Base-by-base conservation (phyloP, 2,888 invertebrate species). In the Omphaloscelis lunosa region DNA sequence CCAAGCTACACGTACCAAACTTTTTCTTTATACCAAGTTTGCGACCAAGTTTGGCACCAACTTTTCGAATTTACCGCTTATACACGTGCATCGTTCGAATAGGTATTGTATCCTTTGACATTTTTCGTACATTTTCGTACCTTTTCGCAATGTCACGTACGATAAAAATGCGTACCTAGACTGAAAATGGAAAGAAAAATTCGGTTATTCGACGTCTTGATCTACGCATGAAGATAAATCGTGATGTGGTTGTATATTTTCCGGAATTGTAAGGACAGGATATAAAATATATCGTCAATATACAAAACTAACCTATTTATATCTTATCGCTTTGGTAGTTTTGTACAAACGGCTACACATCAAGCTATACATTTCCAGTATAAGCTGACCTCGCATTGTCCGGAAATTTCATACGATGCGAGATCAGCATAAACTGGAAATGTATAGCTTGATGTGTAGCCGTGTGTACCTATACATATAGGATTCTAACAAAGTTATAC, bases 171-270 rank as follows among this genome's bases (percentile, higher is more conserved):
- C 71, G 76, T 77, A 83, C 79, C 86, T 85, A 88, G 87, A 79
- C 78, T 74, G 77, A 71, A 77, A 73, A 75, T 74, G 72, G 75
- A 72, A 75, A 75, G 72, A 68, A 80, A 75, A 70, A 78, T 83
- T 82, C 66, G 72, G 63, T 72, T 65, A 59, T 79, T 86, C 41
- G 77, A 67, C 75, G 65, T 58, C 80, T 85, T 77, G 86, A 84
- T 85, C 67, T 85, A 85, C 80, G 79, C 74, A 77, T 79, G 79
- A 81, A 88, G 79, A 82, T 84, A 90, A 86, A 85, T 85, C 90
- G 89, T 89, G 89, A 87, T 80, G 79, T 82, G 88, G 75, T 83
- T 87, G 65, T 86, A 79, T 83, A 89, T 89, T 83, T 88, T 77
- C 59, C 48, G 27, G 68, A 79, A 76, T 84, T 83, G 72, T 89